Conservation (phyloP, 2,113 vertebrate species). For the Aspidoscelis tigris region DNA sequence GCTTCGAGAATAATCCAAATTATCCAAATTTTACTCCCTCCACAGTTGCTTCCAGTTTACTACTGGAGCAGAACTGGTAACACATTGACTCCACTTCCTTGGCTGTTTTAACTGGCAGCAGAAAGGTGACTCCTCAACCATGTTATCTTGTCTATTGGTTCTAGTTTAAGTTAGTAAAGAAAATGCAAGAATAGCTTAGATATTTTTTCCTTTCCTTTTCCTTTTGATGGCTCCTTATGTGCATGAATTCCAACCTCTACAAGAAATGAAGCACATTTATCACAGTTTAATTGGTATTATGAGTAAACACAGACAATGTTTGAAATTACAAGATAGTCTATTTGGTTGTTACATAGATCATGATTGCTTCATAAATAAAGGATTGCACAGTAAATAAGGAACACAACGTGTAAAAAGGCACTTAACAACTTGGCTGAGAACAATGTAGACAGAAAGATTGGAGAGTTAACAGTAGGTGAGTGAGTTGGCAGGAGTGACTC, state of each 20-base stretch:
- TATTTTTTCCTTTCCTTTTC: not conserved
- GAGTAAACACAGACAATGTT: not conserved
- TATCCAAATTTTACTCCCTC: too few relatives aligned
- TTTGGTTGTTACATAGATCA: not conserved
- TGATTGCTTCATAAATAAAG: conserved; percentile 31
- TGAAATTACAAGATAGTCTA: not conserved
- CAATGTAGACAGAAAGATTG: not conserved
- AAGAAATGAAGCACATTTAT: not conserved
- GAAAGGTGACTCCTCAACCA: not conserved
- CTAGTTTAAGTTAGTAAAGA: not conserved
- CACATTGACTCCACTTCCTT: not conserved
- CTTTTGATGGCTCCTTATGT: not conserved
- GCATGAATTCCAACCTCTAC: not conserved
- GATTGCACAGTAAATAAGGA: conserved; percentile 33
- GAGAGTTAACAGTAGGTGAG: conserved; percentile 9
- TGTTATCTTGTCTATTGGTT: not conserved
- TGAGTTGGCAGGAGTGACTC: conserved; percentile 34
- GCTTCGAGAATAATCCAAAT: too few relatives aligned
- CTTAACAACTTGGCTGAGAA: conserved; percentile 20
- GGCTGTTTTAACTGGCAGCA: not conserved
- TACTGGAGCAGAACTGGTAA: too few relatives aligned
- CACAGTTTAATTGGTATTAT: conserved; percentile 11
- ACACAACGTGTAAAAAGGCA: conserved; percentile 1
- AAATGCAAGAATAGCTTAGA: not conserved
- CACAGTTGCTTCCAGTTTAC: too few relatives aligned